A percentile compares a stretch with the other conserved stretches of the same genome.
Conservation (phyloP, 2,113 vertebrate species). For the Pelecanus crispus region DNA sequence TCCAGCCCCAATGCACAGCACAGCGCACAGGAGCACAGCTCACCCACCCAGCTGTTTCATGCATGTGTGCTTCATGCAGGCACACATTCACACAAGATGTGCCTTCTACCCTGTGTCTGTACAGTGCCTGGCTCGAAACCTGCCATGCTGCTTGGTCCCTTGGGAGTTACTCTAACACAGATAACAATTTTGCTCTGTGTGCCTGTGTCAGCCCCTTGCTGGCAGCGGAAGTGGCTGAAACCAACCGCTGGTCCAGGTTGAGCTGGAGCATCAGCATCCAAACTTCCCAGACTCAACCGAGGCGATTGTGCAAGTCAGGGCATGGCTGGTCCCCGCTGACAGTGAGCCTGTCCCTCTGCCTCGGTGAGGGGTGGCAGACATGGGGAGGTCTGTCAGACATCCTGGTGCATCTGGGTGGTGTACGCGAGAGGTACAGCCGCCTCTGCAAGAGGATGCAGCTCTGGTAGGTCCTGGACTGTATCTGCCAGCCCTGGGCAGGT, state of each 20-base stretch:
- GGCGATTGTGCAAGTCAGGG: background rate
- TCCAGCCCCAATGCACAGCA: background rate
- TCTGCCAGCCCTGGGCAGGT: background rate
- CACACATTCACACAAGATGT: background rate
- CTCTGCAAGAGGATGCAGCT: background rate
- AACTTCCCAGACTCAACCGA: background rate
- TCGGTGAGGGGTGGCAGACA: fast-evolving
- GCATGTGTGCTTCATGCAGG: background rate
- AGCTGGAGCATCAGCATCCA: background rate
- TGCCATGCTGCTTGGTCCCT: fast-evolving
- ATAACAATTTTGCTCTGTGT: background rate
- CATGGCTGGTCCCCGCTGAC: background rate
- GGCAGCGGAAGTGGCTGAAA: background rate
- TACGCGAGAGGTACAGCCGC: fast-evolving
- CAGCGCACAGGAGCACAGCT: background rate
- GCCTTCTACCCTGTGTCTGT: background rate
- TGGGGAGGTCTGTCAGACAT: fast-evolving
- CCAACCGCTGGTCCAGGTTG: background rate
- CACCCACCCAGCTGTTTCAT: background rate
- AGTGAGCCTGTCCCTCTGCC: background rate
- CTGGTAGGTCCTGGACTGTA: background rate
- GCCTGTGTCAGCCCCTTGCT: background rate
- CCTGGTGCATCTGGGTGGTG: background rate
- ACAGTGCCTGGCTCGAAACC: fast-evolving
- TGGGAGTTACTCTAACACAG: background rate